phyloP scores from a whole-genome alignment of 2,888 invertebrate species.

The Acleris holmiana region DNA sequence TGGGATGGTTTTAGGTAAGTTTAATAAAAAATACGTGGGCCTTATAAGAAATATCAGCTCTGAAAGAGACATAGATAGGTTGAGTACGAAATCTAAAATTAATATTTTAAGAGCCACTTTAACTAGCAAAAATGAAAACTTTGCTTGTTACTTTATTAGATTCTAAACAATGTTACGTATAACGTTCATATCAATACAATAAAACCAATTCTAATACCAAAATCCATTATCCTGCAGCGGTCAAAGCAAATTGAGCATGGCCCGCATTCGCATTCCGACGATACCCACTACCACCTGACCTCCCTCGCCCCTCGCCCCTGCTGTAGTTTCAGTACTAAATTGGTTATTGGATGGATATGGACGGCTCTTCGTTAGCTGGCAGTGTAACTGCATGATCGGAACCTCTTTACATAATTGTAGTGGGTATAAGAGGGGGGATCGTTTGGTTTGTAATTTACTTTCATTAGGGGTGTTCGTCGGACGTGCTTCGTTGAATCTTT shows the following conservation, averaged over 20 bases:
- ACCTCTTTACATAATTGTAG: slow-evolving; percentile 32
- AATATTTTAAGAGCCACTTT: too few species aligned
- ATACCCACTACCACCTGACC: background rate
- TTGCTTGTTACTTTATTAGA: too few species aligned
- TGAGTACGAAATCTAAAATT: too few species aligned
- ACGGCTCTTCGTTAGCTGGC: slow-evolving; percentile 17
- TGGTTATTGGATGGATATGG: slow-evolving; percentile 1
- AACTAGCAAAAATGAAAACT: too few species aligned
- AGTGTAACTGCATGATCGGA: slow-evolving; percentile 22
- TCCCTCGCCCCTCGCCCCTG: slow-evolving; percentile 1
- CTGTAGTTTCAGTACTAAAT: slow-evolving; percentile 15
- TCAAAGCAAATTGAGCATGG: slow-evolving; percentile 12
- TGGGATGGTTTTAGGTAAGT: too few species aligned
- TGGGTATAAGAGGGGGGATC: slow-evolving; percentile 5
- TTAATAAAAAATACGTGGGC: too few species aligned
- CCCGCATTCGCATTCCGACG: slow-evolving; percentile 5
- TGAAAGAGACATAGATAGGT: too few species aligned
- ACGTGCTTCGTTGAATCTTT: background rate
- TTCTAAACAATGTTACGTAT: background rate
- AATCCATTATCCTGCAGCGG: slow-evolving; percentile 2
- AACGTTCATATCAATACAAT: background rate
- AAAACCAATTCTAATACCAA: slow-evolving; percentile 4
- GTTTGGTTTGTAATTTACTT: slow-evolving; percentile 32
- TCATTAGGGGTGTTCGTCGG: slow-evolving; percentile 16
- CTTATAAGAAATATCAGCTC: too few species aligned